A percentile compares a stretch with the other conserved stretches of the same genome.
Conservation (phyloP, 2,888 invertebrate genomes). For the Andrena chrysosceles region DNA sequence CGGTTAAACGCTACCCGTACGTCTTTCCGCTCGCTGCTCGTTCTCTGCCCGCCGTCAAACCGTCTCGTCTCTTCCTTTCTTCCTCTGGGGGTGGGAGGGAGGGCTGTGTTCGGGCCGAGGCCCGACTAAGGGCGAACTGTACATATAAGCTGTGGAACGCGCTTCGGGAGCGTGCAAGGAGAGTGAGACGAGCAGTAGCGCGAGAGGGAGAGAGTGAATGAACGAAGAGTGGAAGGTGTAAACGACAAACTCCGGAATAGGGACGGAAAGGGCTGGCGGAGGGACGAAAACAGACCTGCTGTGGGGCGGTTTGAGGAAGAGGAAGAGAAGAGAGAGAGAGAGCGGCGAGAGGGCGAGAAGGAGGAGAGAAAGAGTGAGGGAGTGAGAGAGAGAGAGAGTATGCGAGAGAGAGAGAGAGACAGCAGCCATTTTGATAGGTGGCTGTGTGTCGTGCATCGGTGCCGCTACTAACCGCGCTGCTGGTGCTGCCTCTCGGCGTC, state of each 20-base stretch:
- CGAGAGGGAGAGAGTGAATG: background rate
- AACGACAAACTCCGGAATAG: background rate
- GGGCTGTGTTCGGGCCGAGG: background rate
- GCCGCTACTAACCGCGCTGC: constrained; percentile 66
- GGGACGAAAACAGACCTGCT: background rate
- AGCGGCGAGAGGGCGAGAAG: background rate
- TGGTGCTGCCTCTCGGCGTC: constrained; percentile 58
- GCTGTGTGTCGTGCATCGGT: constrained; percentile 73
- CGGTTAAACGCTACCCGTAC: constrained; percentile 51
- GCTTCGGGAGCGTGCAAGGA: constrained; percentile 2
- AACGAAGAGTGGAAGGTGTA: constrained; percentile 16
- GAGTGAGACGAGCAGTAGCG: background rate
- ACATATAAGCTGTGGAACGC: constrained; percentile 7
- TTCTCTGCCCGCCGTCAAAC: background rate
- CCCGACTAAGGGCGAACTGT: background rate
- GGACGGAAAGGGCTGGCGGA: constrained; percentile 1
- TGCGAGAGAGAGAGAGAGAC: constrained; percentile 28
- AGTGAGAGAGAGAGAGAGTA: constrained; percentile 10
- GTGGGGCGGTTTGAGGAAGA: constrained; percentile 9
- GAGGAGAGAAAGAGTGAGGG: background rate
- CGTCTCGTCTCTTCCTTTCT: background rate
- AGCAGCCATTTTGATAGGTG: constrained; percentile 84
- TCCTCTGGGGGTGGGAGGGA: background rate
- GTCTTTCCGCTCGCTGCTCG: constrained; percentile 5
- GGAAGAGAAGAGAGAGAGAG: background rate